Percentiles rank a stretch among this genome's conserved stretches.
phyloP scores from a whole-genome alignment of 1,140 invertebrate genomes.

The Hylaeus anthracinus region DNA sequence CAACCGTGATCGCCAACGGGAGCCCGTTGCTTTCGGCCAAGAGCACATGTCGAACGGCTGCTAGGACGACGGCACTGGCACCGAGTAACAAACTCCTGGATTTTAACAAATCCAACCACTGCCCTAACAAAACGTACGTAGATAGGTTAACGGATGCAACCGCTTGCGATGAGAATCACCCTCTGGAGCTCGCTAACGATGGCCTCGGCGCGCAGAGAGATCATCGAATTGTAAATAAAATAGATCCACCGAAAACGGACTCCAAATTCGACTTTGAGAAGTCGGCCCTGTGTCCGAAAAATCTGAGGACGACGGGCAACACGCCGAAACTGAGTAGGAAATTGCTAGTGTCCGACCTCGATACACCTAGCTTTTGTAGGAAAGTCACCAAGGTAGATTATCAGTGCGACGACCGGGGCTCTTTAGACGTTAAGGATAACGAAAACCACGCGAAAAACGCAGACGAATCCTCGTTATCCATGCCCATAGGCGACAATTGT shows the following conservation, averaged over 20 bases:
- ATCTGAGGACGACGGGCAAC: slow-evolving; percentile 62
- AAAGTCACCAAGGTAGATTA: slow-evolving; percentile 10
- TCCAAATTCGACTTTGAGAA: slow-evolving; percentile 43
- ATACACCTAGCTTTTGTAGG: slow-evolving; percentile 62
- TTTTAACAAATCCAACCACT: slow-evolving; percentile 1
- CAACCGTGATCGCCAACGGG: neutral
- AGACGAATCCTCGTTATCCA: neutral
- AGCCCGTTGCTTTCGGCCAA: slow-evolving; percentile 27
- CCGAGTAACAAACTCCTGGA: slow-evolving; percentile 46
- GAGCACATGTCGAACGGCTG: slow-evolving; percentile 7
- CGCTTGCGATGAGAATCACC: slow-evolving; percentile 42
- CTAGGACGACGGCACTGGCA: slow-evolving; percentile 2
- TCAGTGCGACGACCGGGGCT: neutral
- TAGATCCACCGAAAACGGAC: no score
- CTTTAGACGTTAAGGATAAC: neutral
- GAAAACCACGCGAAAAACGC: neutral
- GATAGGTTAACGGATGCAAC: slow-evolving; percentile 3
- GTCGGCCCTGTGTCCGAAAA: slow-evolving; percentile 61
- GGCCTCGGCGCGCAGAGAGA: neutral
- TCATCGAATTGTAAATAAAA: neutral
- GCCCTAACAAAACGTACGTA: neutral
- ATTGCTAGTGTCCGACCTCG: slow-evolving; percentile 70
- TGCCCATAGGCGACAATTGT: neutral
- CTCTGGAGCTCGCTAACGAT: slow-evolving; percentile 11
- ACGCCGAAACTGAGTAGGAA: slow-evolving; percentile 75